Evolutionary conservation across 2,113 vertebrate species (phyloP), one percentile per base, ranked within the genome.

Genomic region (Cairina moschata): DNA sequence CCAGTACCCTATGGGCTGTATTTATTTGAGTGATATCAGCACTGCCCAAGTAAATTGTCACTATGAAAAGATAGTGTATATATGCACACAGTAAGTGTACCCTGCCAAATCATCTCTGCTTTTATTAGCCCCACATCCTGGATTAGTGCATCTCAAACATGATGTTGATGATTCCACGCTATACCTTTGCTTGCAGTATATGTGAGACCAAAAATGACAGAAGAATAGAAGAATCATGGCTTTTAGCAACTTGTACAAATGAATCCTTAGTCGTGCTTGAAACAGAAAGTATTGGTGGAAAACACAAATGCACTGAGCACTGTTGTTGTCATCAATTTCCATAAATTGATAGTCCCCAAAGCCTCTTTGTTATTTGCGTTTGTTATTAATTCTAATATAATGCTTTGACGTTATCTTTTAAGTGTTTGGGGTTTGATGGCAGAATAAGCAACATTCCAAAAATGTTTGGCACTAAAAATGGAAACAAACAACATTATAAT

Each of bases 361-460:
- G 14, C 12, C 69, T 73, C 59, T 48, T 25, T n/a, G 21, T 15
- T 80, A 40, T 62, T 75, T 34, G 36, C 38, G 10, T 22, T 81
- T 38, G 11, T 69, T 77, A 28, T 59, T 54, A 48, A 58, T 46
- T 69, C 67, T 66, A 69, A 60, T 60, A 50, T 7, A 86, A 34
- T 7, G 3, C 21, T 46, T 85, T 60, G n/a, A 54, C 78, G 62
- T 38, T 69, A 55, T 18, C 5, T 46, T 91, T 75, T 65, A 62
- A 88, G 32, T 58, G 34, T 73, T 76, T 77, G n/a, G 48, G 52
- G 42, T 81, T 97, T 94, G 90, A 65, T 93, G 88, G 83, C 73
- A 86, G 88, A 94, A 92, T 34, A 46, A 91, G 59, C 55, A 72
- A 67, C 52, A 94, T 97, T 97, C 88, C 83, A 78, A 76, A 90